Conservation (phyloP, 2,797 vertebrate genomes). For the Gallinago stenura region DNA sequence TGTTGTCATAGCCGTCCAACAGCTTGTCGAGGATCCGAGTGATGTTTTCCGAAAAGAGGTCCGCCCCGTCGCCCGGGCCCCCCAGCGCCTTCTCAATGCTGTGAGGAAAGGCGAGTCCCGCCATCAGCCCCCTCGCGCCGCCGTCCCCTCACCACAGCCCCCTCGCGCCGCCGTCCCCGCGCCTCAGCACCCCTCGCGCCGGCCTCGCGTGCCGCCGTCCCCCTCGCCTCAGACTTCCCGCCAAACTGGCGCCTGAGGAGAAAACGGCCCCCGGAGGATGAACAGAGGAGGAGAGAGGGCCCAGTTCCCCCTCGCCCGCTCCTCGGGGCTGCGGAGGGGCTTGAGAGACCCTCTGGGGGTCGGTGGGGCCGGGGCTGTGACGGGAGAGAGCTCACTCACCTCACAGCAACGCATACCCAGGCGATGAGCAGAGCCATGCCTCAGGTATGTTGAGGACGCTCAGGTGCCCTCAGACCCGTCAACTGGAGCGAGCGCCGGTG, state of each 20-base stretch:
- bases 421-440: constrained; percentile 87
- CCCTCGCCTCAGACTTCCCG: background rate
- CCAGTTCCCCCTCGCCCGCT: background rate
- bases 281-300: background rate
- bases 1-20: constrained; percentile 95
- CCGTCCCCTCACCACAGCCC: background rate
- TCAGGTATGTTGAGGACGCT: constrained; percentile 58
- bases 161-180: background rate
- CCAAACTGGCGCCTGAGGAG: background rate
- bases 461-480: constrained; percentile 75
- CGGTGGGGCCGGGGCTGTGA: too few species aligned
- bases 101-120: constrained; percentile 53
- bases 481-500: constrained; percentile 77
- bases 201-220: background rate
- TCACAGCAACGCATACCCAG: constrained; percentile 83
- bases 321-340: background rate
- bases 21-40: constrained; percentile 93
- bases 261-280: too few species aligned
- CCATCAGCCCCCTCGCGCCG: background rate
- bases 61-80: constrained; percentile 76
- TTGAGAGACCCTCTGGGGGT: background rate
- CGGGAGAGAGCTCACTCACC: constrained; percentile 81
- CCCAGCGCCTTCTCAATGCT: constrained; percentile 83
- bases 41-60: constrained; percentile 91
- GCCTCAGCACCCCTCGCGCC: background rate